phyloP scores from a whole-genome alignment of 2,797 vertebrate species.

The Catostomus latipinnis region DNA sequence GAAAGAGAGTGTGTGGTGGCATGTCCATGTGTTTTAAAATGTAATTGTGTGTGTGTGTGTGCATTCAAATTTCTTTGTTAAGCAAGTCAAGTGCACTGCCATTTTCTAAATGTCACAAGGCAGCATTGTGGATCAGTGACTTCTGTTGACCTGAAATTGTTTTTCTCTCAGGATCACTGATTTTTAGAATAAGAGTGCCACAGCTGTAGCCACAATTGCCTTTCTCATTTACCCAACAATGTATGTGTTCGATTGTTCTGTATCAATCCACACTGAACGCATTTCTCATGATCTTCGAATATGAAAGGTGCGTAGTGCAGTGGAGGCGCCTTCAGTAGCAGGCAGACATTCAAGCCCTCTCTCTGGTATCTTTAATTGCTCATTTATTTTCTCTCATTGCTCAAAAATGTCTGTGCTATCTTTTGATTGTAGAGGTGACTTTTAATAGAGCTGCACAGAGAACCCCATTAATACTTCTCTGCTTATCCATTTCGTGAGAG shows the following conservation, averaged over 20 bases:
- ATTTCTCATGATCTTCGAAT: conserved; percentile 8
- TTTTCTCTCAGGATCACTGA: conserved; percentile 17
- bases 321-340: conserved; percentile 12
- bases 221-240: conserved; percentile 36
- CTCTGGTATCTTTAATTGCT: conserved; percentile 45
- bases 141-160: conserved; percentile 28
- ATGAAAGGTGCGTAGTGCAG: conserved; percentile 3
- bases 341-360: conserved; percentile 20
- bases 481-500: conserved; percentile 6
- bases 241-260: conserved; percentile 2
- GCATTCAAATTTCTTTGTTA: neutral
- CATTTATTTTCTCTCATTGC: conserved; percentile 56
- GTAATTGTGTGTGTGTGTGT: conserved; percentile 5
- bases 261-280: conserved; percentile 6
- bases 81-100: conserved; percentile 10
- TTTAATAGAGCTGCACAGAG: conserved; percentile 32
- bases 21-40: neutral
- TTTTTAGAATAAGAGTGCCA: conserved; percentile 31
- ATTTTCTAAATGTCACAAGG: conserved; percentile 36
- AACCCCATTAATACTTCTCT: conserved; percentile 47
- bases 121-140: conserved; percentile 28
- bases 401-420: conserved; percentile 38
- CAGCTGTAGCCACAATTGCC: conserved; percentile 5
- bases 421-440: conserved; percentile 44
- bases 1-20: neutral